These are phyloP conservation scores for Zaprionus ornatus DNA, from an alignment of 1,140 invertebrate species.

Conservation along the genomic window DNA sequence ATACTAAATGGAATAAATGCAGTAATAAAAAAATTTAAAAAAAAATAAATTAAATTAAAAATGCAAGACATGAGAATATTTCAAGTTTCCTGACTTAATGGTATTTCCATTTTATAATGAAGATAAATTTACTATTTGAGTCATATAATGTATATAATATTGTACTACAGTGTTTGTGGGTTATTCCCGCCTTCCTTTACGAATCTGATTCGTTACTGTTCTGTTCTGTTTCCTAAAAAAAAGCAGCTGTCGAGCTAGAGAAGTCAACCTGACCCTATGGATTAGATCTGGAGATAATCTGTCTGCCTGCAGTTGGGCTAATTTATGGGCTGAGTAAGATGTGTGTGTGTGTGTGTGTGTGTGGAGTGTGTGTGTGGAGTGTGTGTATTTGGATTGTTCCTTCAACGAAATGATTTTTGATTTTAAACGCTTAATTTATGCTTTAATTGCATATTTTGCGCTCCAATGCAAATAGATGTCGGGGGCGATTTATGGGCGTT, in stretches of 20 bases:
- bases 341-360: not conserved
- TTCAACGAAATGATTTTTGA: constrained; percentile 51
- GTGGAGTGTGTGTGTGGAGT: constrained; percentile 4
- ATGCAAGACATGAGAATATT: no score
- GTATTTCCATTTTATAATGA: no score
- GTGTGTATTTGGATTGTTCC: not conserved
- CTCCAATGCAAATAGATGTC: constrained; percentile 45
- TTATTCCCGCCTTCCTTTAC: no score
- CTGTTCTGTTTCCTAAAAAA: not conserved
- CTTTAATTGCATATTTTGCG: constrained; percentile 75
- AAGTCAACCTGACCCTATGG: not conserved
- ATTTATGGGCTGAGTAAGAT: not conserved
- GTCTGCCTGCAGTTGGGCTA: not conserved
- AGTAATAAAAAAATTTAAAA: no score
- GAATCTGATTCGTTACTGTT: no score
- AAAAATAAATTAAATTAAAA: no score
- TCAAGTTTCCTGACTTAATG: no score
- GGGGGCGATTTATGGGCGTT: constrained; percentile 32
- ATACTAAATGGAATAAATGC: no score
- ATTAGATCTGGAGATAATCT: not conserved
- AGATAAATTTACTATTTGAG: no score
- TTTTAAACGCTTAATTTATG: constrained; percentile 76
- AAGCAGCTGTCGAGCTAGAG: not conserved
- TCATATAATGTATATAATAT: no score
- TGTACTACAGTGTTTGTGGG: no score